phyloP scores from a whole-genome alignment of 2,113 vertebrate genomes.

The Pseudorasbora parva region DNA sequence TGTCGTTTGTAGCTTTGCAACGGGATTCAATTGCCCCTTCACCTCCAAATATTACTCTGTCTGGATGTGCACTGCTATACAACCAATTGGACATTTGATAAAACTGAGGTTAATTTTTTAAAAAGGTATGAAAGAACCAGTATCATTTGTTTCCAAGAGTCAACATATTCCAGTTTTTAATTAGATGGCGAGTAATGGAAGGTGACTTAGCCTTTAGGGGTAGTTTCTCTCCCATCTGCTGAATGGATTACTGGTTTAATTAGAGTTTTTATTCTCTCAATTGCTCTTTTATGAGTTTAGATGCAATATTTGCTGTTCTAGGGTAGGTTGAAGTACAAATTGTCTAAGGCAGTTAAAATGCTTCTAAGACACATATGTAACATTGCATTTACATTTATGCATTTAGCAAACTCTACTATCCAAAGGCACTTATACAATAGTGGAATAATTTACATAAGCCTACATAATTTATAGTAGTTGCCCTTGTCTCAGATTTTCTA shows the following conservation, averaged over 20 bases:
- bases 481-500: neutral
- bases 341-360: neutral
- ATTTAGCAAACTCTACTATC: neutral
- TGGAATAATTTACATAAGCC: neutral
- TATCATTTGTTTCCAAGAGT: slow-evolving; percentile 53
- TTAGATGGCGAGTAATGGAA: slow-evolving; percentile 53
- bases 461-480: neutral
- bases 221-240: slow-evolving; percentile 52
- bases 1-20: slow-evolving; percentile 17
- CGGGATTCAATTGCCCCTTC: neutral
- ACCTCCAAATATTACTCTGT: neutral
- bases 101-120: slow-evolving; percentile 35
- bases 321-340: neutral
- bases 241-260: slow-evolving; percentile 61
- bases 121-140: slow-evolving; percentile 56
- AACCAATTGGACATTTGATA: neutral
- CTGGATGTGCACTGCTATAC: neutral
- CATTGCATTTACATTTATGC: neutral
- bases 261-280: slow-evolving; percentile 53
- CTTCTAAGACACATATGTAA: neutral
- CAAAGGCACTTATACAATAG: neutral
- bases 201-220: slow-evolving; percentile 56
- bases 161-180: slow-evolving; percentile 63
- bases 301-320: slow-evolving; percentile 30
- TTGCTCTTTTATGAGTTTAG: slow-evolving; percentile 63